Evolutionary conservation across 2,113 vertebrate species (phyloP).

Genomic region (Prochilodus magdalenae): DNA sequence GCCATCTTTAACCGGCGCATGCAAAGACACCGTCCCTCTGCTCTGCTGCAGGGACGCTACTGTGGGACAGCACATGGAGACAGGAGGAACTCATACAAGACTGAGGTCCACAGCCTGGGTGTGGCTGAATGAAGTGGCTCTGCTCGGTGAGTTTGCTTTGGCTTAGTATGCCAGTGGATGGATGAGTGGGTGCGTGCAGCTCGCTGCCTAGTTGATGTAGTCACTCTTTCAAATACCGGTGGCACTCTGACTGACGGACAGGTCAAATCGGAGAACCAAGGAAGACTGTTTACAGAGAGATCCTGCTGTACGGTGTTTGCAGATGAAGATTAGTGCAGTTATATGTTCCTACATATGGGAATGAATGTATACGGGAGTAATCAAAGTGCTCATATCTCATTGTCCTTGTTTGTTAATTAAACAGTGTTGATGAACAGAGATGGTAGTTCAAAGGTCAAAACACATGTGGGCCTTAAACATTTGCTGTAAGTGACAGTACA

Average conservation of each 20-base stretch:
- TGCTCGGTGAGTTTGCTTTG: background rate
- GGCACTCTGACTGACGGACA: background rate
- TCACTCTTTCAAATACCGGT: background rate
- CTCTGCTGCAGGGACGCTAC: slow-evolving; percentile 57
- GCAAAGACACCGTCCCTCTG: slow-evolving; percentile 73
- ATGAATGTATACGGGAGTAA: too few relatives aligned
- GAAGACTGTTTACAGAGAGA: background rate
- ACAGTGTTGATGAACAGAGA: too few relatives aligned
- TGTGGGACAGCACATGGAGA: slow-evolving; percentile 48
- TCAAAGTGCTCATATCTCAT: too few relatives aligned
- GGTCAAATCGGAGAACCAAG: slow-evolving; percentile 9
- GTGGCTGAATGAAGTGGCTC: background rate
- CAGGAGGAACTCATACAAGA: slow-evolving; percentile 46
- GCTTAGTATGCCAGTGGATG: background rate
- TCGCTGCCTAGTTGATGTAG: background rate
- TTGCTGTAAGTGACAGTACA: too few relatives aligned
- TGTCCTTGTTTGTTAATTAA: too few relatives aligned
- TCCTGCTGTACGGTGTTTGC: background rate
- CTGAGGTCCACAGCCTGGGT: slow-evolving; percentile 13
- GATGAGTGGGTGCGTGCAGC: background rate
- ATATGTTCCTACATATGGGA: too few relatives aligned
- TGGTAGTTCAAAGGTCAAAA: too few relatives aligned
- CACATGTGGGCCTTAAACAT: too few relatives aligned
- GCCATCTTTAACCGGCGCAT: slow-evolving; percentile 81
- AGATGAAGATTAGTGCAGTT: background rate